Evolutionary conservation across 2,888 invertebrate species (phyloP).

Genomic region (Rotaria magnacalcarata): DNA sequence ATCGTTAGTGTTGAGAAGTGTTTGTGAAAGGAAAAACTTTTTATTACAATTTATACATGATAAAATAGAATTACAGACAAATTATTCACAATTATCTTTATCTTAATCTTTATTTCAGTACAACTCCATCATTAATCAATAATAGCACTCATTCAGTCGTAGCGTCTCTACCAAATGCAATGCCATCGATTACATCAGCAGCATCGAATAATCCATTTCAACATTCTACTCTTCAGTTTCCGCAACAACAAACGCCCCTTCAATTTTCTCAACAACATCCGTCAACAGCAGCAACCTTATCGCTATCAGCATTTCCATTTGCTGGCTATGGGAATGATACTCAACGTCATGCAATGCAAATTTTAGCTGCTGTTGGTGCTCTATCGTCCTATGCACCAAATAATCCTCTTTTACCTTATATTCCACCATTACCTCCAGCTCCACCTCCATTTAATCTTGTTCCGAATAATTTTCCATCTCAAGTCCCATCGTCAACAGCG

Average conservation of each 20-base stretch:
- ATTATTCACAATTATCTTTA: too few relatives aligned
- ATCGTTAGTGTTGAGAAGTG: too few relatives aligned
- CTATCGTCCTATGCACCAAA: neutral
- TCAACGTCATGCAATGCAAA: constrained; percentile 18
- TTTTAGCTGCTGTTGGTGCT: neutral
- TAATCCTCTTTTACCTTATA: neutral
- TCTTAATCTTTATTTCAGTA: neutral
- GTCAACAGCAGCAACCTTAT: neutral
- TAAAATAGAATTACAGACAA: too few relatives aligned
- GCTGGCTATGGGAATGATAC: neutral
- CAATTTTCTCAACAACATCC: neutral
- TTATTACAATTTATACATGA: too few relatives aligned
- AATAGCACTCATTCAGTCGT: neutral
- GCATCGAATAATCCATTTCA: neutral
- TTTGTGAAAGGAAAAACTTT: too few relatives aligned
- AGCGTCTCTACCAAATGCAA: neutral
- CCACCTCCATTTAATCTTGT: constrained; percentile 2
- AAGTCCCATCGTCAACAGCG: neutral
- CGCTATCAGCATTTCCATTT: constrained; percentile 14
- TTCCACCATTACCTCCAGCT: constrained; percentile 17
- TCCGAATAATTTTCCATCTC: neutral
- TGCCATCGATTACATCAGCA: neutral
- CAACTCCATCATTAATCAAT: neutral
- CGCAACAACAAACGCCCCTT: neutral
- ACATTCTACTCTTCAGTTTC: neutral